Base-by-base conservation (phyloP, 2,888 invertebrate species). In the Epinotia demarniana region DNA sequence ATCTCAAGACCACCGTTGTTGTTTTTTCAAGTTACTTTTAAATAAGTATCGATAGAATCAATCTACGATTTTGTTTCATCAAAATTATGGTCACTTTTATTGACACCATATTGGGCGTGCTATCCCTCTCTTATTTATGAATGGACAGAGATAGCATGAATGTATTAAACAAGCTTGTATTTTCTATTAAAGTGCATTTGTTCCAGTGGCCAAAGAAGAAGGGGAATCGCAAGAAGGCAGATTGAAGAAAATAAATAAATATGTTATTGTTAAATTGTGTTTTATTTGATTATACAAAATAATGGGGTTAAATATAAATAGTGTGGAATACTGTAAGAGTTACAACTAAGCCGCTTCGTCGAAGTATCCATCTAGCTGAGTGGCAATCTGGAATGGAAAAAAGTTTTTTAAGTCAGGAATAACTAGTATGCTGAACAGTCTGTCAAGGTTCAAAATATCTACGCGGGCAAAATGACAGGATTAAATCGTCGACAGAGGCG, bases 311-410 rank as follows among this genome's bases (percentile, higher is more conserved):
- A 62, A 61, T 75, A 69, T 46, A 72, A 57, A 67, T 71, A 69
- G 19, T 13, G 23, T 43, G 23, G 12, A 58, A 70, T 69, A 64
- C 58, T 64, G 18, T 19, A 18, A 19, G 19, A 4, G n/a, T 18
- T 19, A n/a, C 18, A 23, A 27, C 80, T 95, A 97, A 46, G 97
- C 97, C 62, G 97, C 96, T 80, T 98, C 97, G 93, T 99, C 99
- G 90, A 99, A 99, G 85, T 99, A 98, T 77, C 97, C 97, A 85
- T 98, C 98, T 67, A 99, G 95, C 86, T 97, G 95, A 0, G 96
- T 95, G 2, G 97, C 96, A 9, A 99, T 97, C 93, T 93, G 89
- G 19, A 85, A 85, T 68, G 77, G 70, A 73, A 77, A 33, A 55
- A 33, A 9, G 3, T 11, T 27, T 49, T 66, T 3, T 1, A 62